Percentiles rank a stretch among this genome's conserved stretches.
Evolutionary conservation across 2,113 vertebrate species (phyloP).

Genomic region (Mohoua ochrocephala): DNA sequence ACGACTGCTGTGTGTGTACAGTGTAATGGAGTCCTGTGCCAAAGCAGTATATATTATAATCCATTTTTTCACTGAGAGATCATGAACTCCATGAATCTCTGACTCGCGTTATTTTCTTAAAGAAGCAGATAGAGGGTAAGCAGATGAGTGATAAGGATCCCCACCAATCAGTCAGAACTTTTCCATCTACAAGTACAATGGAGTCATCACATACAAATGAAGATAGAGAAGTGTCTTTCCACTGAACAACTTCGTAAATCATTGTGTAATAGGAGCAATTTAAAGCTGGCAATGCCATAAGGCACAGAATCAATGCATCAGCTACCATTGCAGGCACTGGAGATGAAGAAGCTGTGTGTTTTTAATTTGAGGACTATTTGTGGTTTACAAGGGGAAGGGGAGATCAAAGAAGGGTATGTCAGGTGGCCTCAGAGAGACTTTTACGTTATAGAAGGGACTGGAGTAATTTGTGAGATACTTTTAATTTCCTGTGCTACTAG

Average conservation of each 20-base stretch:
- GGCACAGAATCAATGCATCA: neutral
- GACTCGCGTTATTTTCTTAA: neutral
- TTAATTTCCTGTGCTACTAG: conserved; percentile 37
- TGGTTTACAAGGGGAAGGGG: neutral
- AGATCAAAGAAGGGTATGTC: conserved; percentile 26
- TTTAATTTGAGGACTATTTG: neutral
- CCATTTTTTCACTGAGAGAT: neutral
- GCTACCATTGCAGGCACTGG: neutral
- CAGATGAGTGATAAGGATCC: neutral
- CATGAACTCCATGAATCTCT: neutral
- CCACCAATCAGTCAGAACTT: neutral
- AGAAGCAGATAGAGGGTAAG: neutral
- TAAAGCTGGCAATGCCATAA: neutral
- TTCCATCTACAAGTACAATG: neutral
- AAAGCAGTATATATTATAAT: neutral
- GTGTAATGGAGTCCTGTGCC: neutral
- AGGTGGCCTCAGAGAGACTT: neutral
- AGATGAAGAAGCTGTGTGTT: neutral
- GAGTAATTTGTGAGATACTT: conserved; percentile 22
- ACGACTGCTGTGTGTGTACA: neutral
- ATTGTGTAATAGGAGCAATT: neutral
- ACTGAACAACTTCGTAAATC: neutral
- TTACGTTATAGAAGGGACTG: neutral
- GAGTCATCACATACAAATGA: neutral
- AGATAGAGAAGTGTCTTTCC: neutral